phyloP scores from a whole-genome alignment of 2,888 invertebrate genomes.

The Netelia melanura region DNA sequence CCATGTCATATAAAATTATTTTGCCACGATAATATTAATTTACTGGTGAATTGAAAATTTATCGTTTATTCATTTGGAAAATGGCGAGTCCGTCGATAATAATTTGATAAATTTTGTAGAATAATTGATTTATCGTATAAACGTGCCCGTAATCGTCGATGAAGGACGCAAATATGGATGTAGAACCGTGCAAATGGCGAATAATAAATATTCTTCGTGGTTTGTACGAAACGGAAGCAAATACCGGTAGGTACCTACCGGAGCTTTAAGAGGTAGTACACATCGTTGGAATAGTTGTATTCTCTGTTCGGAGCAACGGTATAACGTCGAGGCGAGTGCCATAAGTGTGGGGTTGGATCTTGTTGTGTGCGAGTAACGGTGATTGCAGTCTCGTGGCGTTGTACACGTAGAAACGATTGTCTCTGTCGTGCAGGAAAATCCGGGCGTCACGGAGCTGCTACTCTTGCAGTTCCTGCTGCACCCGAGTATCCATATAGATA shows the following conservation, averaged over 20 bases:
- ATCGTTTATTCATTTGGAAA: background rate
- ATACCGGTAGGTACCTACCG: slow-evolving; percentile 6
- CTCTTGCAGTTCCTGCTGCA: slow-evolving; percentile 27
- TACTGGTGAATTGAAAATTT: background rate
- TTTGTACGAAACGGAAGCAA: slow-evolving; percentile 20
- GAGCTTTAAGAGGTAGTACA: slow-evolving; percentile 28
- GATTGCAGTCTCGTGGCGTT: background rate
- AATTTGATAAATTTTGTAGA: no score
- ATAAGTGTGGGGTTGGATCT: background rate
- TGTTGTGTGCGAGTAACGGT: slow-evolving; percentile 23
- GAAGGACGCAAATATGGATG: no score
- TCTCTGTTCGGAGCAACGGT: slow-evolving; percentile 20
- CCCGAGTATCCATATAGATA: background rate
- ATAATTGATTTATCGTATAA: no score
- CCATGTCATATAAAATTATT: background rate
- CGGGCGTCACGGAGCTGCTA: slow-evolving; percentile 14
- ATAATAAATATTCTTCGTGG: background rate
- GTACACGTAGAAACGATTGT: slow-evolving; percentile 40
- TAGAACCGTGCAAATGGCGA: no score
- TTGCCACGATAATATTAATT: background rate
- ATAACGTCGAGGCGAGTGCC: slow-evolving; percentile 5
- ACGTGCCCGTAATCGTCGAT: no score
- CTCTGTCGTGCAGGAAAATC: slow-evolving; percentile 49
- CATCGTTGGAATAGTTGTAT: slow-evolving; percentile 26
- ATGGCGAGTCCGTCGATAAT: background rate